Conservation (phyloP, 2,797 vertebrate genomes). For the Pseudochromis fuscus region DNA sequence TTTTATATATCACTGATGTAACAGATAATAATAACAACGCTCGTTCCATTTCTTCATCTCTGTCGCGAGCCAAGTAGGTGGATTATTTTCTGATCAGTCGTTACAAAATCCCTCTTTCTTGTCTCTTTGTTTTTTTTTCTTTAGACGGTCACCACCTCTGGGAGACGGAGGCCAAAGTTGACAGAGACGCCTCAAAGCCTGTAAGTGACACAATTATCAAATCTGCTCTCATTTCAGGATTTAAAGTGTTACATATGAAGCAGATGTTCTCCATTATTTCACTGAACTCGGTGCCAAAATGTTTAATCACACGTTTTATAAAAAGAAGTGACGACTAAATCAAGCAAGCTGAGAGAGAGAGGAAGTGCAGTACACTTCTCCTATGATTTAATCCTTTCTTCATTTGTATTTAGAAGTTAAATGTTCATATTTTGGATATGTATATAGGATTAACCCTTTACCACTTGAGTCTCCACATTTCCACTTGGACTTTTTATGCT, state of each 20-base stretch:
- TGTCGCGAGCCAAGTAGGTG: conserved; percentile 43
- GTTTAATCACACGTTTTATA: not conserved
- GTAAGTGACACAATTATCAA: conserved; percentile 85
- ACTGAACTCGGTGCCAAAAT: not conserved
- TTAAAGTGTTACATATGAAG: conserved; percentile 5
- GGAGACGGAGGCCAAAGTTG: conserved; percentile 97
- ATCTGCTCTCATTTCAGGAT: conserved; percentile 28
- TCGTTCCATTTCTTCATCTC: conserved; percentile 50
- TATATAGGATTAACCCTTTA: too few relatives aligned
- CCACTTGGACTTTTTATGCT: too few relatives aligned
- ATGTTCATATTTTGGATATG: too few relatives aligned
- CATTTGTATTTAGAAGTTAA: too few relatives aligned
- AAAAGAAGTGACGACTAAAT: conserved; percentile 15
- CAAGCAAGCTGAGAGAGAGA: not conserved
- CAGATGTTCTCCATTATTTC: conserved; percentile 42
- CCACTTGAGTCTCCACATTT: too few relatives aligned
- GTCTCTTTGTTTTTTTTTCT: conserved; percentile 38
- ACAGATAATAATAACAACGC: conserved; percentile 60
- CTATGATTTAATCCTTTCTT: too few relatives aligned
- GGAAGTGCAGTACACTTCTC: too few relatives aligned
- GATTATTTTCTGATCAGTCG: conserved; percentile 23
- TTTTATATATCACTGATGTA: conserved; percentile 66
- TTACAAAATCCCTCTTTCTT: not conserved
- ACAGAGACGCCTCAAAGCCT: conserved; percentile 92
- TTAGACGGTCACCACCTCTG: conserved; percentile 98